Evolutionary conservation across 2,888 invertebrate species (phyloP).

Genomic region (Miltochrista miniata): DNA sequence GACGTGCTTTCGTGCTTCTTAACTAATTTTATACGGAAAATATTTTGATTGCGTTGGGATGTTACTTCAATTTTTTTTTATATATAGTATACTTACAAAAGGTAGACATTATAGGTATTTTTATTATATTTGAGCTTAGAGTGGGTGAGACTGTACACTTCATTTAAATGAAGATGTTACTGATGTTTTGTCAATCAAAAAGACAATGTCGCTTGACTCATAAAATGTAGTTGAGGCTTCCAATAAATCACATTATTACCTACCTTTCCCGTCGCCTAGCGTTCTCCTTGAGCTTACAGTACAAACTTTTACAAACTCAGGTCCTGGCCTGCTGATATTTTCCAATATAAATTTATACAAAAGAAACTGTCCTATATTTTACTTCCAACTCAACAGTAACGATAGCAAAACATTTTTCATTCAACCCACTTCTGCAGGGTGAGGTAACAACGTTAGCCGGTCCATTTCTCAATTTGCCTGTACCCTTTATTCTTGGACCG

Average conservation of each 20-base stretch:
- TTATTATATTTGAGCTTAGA: too few species aligned
- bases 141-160: too few species aligned
- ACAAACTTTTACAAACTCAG: too few species aligned
- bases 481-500: constrained; percentile 62
- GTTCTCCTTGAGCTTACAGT: too few species aligned
- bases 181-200: too few species aligned
- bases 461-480: constrained; percentile 82
- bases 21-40: constrained; percentile 41
- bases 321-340: too few species aligned
- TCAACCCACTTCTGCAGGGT: constrained; percentile 66
- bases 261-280: too few species aligned
- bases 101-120: too few species aligned
- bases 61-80: constrained; percentile 38
- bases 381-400: constrained; percentile 43
- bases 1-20: constrained; percentile 27
- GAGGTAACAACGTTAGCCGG: constrained; percentile 81
- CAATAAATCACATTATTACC: too few species aligned
- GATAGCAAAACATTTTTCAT: constrained; percentile 75
- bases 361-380: background rate
- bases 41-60: constrained; percentile 50
- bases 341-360: background rate
- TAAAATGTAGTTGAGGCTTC: too few species aligned
- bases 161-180: too few species aligned
- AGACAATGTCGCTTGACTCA: too few species aligned
- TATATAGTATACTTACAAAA: constrained; percentile 11